These are phyloP conservation scores for Pseudopodoces humilis DNA, from an alignment of 2,113 vertebrate genomes.

Conservation along the genomic window DNA sequence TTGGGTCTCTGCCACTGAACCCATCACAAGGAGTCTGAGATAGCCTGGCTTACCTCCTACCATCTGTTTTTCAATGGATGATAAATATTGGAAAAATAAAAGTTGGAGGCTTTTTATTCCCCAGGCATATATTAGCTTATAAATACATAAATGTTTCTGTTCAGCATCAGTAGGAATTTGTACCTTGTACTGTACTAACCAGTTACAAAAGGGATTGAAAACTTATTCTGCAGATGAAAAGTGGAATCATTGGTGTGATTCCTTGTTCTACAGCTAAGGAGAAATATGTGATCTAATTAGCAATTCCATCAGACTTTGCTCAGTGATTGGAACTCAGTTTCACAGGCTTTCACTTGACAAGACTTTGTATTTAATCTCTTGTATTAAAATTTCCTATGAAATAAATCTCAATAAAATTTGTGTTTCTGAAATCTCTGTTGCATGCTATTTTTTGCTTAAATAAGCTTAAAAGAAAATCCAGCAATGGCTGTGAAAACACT, in stretches of 20 bases:
- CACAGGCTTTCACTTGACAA: constrained; percentile 37
- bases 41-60: constrained; percentile 51
- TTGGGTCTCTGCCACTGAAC: constrained; percentile 53
- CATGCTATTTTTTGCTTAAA: not conserved
- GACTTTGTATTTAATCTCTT: constrained; percentile 48
- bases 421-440: not conserved
- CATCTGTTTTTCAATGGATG: constrained; percentile 41
- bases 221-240: constrained; percentile 22
- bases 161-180: constrained; percentile 31
- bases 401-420: constrained; percentile 36
- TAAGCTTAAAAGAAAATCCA: not conserved
- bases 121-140: not conserved
- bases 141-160: constrained; percentile 50
- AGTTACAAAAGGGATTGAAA: constrained; percentile 25
- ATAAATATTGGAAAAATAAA: constrained; percentile 60
- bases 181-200: not conserved
- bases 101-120: constrained; percentile 19
- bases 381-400: constrained; percentile 39
- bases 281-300: constrained; percentile 61
- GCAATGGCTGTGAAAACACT: not conserved
- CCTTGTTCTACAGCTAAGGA: constrained; percentile 51
- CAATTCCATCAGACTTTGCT: constrained; percentile 57
- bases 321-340: constrained; percentile 58
- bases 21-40: constrained; percentile 47
- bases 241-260: constrained; percentile 12